A percentile compares a stretch with the other conserved stretches of the same genome.
phyloP scores from a whole-genome alignment of 1,140 invertebrate genomes.

The Micrasema minimum region DNA sequence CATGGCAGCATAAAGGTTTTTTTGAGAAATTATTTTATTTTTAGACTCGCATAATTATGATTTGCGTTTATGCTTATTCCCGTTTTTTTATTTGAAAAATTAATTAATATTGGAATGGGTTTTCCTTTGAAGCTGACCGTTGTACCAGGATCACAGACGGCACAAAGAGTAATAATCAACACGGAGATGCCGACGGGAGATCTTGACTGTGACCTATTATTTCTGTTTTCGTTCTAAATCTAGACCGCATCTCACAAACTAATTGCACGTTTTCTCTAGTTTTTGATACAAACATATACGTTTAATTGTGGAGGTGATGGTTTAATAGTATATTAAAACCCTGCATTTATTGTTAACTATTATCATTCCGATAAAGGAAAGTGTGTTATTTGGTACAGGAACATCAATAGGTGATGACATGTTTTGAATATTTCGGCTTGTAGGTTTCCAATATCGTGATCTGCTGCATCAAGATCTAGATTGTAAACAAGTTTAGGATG shows the following conservation, averaged over 20 bases:
- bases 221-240: slow-evolving; percentile 29
- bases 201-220: slow-evolving; percentile 34
- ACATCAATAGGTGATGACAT: too few relatives aligned
- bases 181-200: background rate
- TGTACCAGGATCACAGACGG: slow-evolving; percentile 19
- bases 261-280: too few relatives aligned
- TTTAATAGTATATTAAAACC: too few relatives aligned
- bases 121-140: slow-evolving; percentile 27
- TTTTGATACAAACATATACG: too few relatives aligned
- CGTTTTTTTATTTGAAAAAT: background rate
- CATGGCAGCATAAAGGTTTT: background rate
- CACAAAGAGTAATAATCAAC: slow-evolving; percentile 12
- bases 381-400: too few relatives aligned
- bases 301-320: too few relatives aligned
- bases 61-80: background rate
- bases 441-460: too few relatives aligned
- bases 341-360: too few relatives aligned
- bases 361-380: too few relatives aligned
- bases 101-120: background rate
- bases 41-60: background rate
- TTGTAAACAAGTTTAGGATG: slow-evolving; percentile 10
- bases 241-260: background rate
- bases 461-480: too few relatives aligned
- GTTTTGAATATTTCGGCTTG: too few relatives aligned
- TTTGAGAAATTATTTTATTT: background rate